Evolutionary conservation across 2,113 vertebrate genomes (phyloP).

Genomic region (Tenrec ecaudatus): DNA sequence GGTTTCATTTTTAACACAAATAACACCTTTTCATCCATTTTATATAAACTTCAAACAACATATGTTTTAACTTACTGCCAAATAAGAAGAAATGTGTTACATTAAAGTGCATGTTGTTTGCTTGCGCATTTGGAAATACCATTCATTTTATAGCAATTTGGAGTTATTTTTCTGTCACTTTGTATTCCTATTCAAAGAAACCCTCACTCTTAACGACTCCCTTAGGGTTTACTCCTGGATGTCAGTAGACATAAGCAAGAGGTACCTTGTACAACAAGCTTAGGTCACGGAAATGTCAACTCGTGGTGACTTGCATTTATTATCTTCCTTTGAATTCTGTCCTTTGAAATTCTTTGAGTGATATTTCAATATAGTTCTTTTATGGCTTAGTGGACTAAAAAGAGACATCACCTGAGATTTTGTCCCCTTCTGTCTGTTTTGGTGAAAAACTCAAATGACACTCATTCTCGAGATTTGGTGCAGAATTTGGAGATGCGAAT

Average conservation of each 20-base stretch:
- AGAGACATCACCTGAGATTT: background rate
- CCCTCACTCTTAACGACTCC: slow-evolving; percentile 86
- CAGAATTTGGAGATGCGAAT: slow-evolving; percentile 18
- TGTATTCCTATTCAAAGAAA: slow-evolving; percentile 88
- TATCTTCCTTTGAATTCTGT: slow-evolving; percentile 74
- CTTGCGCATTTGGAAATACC: slow-evolving; percentile 88
- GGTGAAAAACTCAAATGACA: slow-evolving; percentile 5
- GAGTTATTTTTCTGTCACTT: slow-evolving; percentile 93
- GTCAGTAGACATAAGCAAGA: slow-evolving; percentile 78
- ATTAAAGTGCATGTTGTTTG: slow-evolving; percentile 89
- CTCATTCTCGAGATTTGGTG: slow-evolving; percentile 33
- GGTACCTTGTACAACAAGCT: slow-evolving; percentile 76
- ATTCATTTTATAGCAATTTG: slow-evolving; percentile 91
- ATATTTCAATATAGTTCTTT: slow-evolving; percentile 66
- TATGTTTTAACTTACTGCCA: slow-evolving; percentile 87
- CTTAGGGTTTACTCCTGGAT: slow-evolving; percentile 84
- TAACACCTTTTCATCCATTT: slow-evolving; percentile 85
- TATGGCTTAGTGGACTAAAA: slow-evolving; percentile 7
- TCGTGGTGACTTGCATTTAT: slow-evolving; percentile 78
- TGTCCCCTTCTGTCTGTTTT: background rate
- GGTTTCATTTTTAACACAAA: slow-evolving; percentile 84
- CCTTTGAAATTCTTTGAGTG: slow-evolving; percentile 67
- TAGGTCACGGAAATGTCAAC: slow-evolving; percentile 84
- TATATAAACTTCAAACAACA: slow-evolving; percentile 84
- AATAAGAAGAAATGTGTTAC: slow-evolving; percentile 89